phyloP scores from a whole-genome alignment of 2,113 vertebrate species.

The Dryoscopus gambensis region DNA sequence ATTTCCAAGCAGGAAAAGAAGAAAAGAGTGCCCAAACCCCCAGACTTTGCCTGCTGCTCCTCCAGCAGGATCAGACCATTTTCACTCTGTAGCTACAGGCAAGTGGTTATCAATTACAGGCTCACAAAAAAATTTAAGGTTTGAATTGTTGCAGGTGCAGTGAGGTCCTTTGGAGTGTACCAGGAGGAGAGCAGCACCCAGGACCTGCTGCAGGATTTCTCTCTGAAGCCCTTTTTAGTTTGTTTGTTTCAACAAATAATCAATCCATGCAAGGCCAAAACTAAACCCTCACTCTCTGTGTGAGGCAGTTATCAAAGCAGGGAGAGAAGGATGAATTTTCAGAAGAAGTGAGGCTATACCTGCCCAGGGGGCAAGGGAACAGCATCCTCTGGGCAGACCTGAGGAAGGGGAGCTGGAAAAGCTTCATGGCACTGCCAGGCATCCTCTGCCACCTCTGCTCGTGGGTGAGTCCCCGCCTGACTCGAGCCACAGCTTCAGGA shows the following conservation, averaged over 20 bases:
- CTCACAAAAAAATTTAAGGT: neutral
- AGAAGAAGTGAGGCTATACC: neutral
- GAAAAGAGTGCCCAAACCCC: neutral
- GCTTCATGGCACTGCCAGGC: neutral
- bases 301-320: neutral
- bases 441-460: neutral
- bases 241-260: neutral
- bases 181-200: neutral
- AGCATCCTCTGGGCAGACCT: neutral
- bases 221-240: neutral
- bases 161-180: neutral
- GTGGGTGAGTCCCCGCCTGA: neutral
- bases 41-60: neutral
- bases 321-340: neutral
- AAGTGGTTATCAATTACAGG: neutral
- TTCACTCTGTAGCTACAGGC: neutral
- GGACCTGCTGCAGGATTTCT: neutral
- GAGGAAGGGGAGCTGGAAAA: neutral
- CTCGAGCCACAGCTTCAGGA: neutral
- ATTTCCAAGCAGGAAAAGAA: neutral
- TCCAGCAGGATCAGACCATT: neutral
- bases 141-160: neutral
- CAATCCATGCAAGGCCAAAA: neutral
- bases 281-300: neutral
- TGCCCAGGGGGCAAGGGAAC: neutral